A percentile compares a stretch with the other conserved stretches of the same genome.
These are phyloP conservation scores for Excalfactoria chinensis DNA, from an alignment of 2,113 vertebrate species.

Conservation along the genomic window DNA sequence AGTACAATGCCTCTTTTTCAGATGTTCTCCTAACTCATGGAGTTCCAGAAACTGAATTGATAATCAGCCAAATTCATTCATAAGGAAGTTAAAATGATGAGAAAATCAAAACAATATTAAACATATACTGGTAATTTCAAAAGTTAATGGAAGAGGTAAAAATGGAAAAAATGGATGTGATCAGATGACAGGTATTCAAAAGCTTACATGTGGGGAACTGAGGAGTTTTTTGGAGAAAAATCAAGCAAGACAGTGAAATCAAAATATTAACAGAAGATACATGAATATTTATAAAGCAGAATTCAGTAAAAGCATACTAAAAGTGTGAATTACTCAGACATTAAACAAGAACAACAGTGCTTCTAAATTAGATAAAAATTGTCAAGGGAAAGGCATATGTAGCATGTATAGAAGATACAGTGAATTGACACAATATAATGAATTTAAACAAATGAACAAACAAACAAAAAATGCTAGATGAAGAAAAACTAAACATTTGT, in stretches of 20 bases:
- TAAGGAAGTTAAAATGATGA: neutral
- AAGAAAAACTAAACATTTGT: conserved; percentile 17
- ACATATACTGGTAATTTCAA: neutral
- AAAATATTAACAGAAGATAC: neutral
- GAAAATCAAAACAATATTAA: neutral
- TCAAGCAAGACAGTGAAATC: neutral
- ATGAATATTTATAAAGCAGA: neutral
- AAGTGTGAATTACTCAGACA: neutral
- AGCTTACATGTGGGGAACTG: neutral
- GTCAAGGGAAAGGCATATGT: neutral
- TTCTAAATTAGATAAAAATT: conserved; percentile 1
- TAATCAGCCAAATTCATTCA: neutral
- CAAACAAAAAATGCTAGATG: neutral
- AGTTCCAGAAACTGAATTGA: neutral
- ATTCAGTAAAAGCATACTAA: neutral
- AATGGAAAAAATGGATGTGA: neutral
- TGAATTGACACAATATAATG: neutral
- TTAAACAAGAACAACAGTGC: neutral
- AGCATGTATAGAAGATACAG: neutral
- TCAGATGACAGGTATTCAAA: neutral
- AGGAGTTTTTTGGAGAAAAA: neutral
- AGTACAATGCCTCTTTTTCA: neutral
- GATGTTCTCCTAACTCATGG: neutral
- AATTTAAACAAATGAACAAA: neutral
- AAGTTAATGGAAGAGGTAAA: neutral